A percentile compares a stretch with the other conserved stretches of the same genome.
Conservation (phyloP, 2,113 vertebrate genomes). For the Maylandia zebra region DNA sequence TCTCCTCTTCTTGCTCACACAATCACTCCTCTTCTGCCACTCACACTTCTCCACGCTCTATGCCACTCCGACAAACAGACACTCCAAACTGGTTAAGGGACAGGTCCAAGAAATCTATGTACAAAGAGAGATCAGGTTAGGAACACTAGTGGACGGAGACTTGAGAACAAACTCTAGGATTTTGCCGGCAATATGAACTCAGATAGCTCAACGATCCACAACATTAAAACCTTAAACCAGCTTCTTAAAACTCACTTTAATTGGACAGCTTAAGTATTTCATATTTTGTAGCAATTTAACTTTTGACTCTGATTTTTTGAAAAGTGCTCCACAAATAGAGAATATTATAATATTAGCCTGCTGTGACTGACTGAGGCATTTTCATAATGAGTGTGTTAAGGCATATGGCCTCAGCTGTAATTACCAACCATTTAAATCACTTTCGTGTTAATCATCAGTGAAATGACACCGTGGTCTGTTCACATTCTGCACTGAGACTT, state of each 20-base stretch:
- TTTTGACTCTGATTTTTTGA: neutral
- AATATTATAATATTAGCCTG: neutral
- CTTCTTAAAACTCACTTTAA: neutral
- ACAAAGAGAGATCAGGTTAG: neutral
- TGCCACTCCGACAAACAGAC: neutral
- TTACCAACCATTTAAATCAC: slow-evolving; percentile 24
- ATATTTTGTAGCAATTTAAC: neutral
- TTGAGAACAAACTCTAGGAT: neutral
- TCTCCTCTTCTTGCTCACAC: neutral
- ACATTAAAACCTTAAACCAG: neutral
- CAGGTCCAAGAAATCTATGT: neutral
- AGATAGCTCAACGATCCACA: neutral
- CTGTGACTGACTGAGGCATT: neutral
- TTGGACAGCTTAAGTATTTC: neutral
- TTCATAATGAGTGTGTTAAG: neutral
- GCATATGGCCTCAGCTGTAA: neutral
- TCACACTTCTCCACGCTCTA: neutral
- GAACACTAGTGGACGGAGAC: neutral
- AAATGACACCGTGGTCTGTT: slow-evolving; percentile 48
- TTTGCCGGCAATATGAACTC: neutral
- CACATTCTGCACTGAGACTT: neutral
- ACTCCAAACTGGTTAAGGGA: neutral
- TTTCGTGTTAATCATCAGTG: slow-evolving; percentile 25
- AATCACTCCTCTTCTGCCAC: neutral
- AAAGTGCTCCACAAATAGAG: neutral